A percentile compares a stretch with the other conserved stretches of the same genome.
Conservation (phyloP, 2,113 vertebrate species). For the Tachysurus vachellii region DNA sequence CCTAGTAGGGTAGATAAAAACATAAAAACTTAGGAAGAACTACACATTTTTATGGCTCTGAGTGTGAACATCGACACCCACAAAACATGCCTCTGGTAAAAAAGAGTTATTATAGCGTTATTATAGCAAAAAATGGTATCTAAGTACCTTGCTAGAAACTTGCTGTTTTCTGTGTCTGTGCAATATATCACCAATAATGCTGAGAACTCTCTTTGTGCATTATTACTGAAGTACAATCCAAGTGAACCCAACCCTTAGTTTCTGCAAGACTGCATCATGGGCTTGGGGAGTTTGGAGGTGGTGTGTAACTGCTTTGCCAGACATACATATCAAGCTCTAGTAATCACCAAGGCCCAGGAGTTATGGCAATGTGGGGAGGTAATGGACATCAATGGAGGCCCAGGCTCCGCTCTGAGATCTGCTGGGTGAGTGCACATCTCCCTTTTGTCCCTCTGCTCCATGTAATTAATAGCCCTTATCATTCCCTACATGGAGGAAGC, state of each 20-base stretch:
- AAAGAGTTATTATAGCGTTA: background rate
- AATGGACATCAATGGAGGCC: slow-evolving; percentile 63
- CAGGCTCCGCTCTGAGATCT: slow-evolving; percentile 46
- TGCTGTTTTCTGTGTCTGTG: background rate
- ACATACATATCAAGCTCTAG: slow-evolving; percentile 41
- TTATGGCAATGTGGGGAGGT: slow-evolving; percentile 57
- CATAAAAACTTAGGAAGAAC: no score
- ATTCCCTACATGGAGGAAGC: background rate
- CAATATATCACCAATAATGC: background rate
- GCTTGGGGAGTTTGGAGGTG: slow-evolving; percentile 42
- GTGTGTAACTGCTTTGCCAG: slow-evolving; percentile 50
- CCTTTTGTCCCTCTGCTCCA: slow-evolving; percentile 45
- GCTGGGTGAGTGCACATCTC: slow-evolving; percentile 29
- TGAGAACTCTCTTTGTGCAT: background rate
- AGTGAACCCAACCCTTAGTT: slow-evolving; percentile 26
- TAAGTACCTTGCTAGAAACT: background rate
- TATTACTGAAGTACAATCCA: background rate
- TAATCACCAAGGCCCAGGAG: slow-evolving; percentile 58
- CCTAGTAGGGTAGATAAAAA: no score
- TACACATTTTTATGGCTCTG: no score
- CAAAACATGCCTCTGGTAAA: no score
- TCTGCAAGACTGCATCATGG: background rate
- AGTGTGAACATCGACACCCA: no score
- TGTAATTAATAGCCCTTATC: slow-evolving; percentile 58
- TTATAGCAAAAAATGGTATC: background rate